Base-by-base conservation (phyloP, 2,888 invertebrate genomes). In the Arrhopalites spinosus region DNA sequence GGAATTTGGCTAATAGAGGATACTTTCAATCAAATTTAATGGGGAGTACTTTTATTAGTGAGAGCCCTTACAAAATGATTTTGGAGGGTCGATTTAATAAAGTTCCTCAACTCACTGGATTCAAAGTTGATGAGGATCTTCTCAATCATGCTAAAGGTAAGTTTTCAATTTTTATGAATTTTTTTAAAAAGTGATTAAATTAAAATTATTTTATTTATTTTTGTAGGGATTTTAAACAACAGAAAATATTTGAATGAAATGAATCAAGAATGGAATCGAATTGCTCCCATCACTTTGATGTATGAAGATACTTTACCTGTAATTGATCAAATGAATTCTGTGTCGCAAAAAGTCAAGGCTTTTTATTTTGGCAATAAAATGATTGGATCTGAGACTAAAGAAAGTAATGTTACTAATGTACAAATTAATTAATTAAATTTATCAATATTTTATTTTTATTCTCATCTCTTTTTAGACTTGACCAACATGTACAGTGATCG, bases 311-410 rank as follows among this genome's bases (percentile, higher is more conserved):
- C 27, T 15, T 17, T 74, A 2, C 36, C 36, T 7, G 3, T 7
- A 3, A 27, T 43, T 53, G 17, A 67, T 25, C 74, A 74, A 20
- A 23, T 45, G 59, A 68, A 74, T 43, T 23, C 43, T 23, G 74
- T 74, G 1, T 74, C 74, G 7, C 30, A 67, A 25, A 30, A 64
- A 59, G 68, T 74, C 43, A 74, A 74, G 25, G 36, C 20, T 29
- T 74, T 74, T 20, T 74, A 74, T 27, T 74, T 74, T 53, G 74
- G 74, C 1, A 68, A 74, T 29, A 74, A 74, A 68, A 68, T 74
- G 74, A 50, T 74, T 20, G 74, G 74, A 7, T 20, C 74, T 17
- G 74, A 74, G 29, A 68, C 68, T 1, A 15, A 23, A n/a, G 43
- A 30, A 25, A 74, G 36, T 36, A 36, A 36, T 36, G 36, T 36